Base-by-base conservation (phyloP, 2,113 vertebrate species). In the Podilymbus podiceps region DNA sequence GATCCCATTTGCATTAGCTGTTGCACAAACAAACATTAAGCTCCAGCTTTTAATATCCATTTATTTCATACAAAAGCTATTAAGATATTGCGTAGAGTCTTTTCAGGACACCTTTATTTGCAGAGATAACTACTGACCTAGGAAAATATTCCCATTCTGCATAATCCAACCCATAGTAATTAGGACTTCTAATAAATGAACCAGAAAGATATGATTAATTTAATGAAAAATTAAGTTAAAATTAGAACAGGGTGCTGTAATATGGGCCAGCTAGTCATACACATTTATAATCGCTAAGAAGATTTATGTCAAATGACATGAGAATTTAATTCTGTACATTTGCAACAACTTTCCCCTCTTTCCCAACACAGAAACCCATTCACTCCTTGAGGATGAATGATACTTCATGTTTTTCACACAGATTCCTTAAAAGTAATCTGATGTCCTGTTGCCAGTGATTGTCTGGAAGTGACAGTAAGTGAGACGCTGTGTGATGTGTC, bases 241-340 rank as follows among this genome's bases (percentile, higher is more conserved):
- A 96, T 89, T 95, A 91, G 93, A 87, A 80, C 75, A 89, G 11
- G 12, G 47, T 95, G 15, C 67, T 94, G 35, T 76, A 93, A 95
- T 89, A 46, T 81, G 44, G 89, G 81, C 68, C 90, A 94, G 33
- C 46, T 44, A 81, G 69, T 72, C 71, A 47, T 44, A 38, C 12
- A 24, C 33, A 55, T 89, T 89, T 88, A 89, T 93, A 83, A 78
- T 85, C 86, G 85, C 75, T 89, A 71, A 93, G 62, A 78, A 64
- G 95, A 96, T 90, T 92, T 92, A 67, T 90, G 66, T 85, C 49
- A 95, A 90, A 89, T 0, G 7, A 53, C 40, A 63, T 12, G 59
- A 94, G 88, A 71, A 89, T 92, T 91, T 85, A 91, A 73, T 90
- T 94, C 93, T 3, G 8, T 67, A 23, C 56, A 53, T 93, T 76